phyloP scores from a whole-genome alignment of 2,888 invertebrate genomes.

The Drosophila flavopinicola region DNA sequence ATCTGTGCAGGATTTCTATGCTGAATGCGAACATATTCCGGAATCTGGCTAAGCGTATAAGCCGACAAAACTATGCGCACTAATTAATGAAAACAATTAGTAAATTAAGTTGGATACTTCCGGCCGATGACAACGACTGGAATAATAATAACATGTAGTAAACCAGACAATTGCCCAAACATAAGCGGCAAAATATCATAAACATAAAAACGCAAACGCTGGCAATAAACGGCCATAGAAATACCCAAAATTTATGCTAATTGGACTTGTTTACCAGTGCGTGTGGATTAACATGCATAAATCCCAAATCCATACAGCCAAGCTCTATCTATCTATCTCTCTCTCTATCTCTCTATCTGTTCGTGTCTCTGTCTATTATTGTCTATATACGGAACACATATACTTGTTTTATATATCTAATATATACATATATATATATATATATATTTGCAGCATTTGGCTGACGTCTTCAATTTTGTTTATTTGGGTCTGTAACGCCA shows the following conservation, averaged over 20 bases:
- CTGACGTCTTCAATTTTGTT: slow-evolving; percentile 74
- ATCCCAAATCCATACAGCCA: slow-evolving; percentile 45
- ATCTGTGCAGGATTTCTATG: slow-evolving; percentile 2
- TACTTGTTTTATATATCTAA: not conserved
- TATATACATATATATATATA: not conserved
- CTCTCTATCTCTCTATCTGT: not conserved
- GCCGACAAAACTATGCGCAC: slow-evolving; percentile 40
- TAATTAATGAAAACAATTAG: slow-evolving; percentile 79
- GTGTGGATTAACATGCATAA: slow-evolving; percentile 63
- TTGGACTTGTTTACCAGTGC: slow-evolving; percentile 77
- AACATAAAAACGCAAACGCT: slow-evolving; percentile 77
- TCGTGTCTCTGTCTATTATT: not conserved
- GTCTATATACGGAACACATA: too few relatives aligned
- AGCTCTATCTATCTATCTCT: not conserved
- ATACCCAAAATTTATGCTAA: slow-evolving; percentile 76
- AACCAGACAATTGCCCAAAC: slow-evolving; percentile 51
- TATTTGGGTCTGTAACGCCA: slow-evolving; percentile 62
- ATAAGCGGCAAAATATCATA: slow-evolving; percentile 58
- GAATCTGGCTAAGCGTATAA: slow-evolving; percentile 45
- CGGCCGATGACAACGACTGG: slow-evolving; percentile 49
- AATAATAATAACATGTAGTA: slow-evolving; percentile 23
- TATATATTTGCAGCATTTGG: slow-evolving; percentile 47
- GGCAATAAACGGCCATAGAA: slow-evolving; percentile 72
- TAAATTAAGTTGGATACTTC: slow-evolving; percentile 68
- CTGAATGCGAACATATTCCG: slow-evolving; percentile 44